Percentiles rank a stretch among this genome's conserved stretches.
Conservation (phyloP, 2,113 vertebrate genomes). For the Dinomys branickii region DNA sequence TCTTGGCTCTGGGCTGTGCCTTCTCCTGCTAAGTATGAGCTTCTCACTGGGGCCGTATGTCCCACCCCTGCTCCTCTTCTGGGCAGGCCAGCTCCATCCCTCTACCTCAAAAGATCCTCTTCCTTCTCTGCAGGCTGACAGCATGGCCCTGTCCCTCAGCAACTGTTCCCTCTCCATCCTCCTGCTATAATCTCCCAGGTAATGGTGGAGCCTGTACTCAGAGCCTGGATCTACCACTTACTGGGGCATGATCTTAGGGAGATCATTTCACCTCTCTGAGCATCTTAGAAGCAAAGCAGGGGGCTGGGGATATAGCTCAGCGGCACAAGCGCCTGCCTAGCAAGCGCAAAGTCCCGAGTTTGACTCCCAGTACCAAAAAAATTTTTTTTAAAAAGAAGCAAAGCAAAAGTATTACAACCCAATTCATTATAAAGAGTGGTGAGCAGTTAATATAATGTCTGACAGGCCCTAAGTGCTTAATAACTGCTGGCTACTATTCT, state of each 20-base stretch:
- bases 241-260: background rate
- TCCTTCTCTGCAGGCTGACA: background rate
- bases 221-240: background rate
- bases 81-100: background rate
- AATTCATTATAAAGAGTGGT: background rate
- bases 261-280: slow-evolving; percentile 41
- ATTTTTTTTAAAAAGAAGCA: too few relatives aligned
- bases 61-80: background rate
- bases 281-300: slow-evolving; percentile 17
- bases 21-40: too few relatives aligned
- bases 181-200: background rate
- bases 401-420: background rate
- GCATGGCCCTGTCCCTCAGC: background rate
- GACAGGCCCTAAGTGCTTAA: background rate
- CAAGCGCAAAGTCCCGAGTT: too few relatives aligned
- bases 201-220: background rate
- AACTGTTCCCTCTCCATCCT: background rate
- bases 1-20: background rate
- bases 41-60: background rate
- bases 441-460: background rate
- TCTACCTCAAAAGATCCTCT: background rate
- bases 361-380: too few relatives aligned
- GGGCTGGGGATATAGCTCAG: too few relatives aligned
- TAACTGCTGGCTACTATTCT: background rate
- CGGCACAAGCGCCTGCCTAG: too few relatives aligned